These are phyloP conservation scores for Steinernema khuongi DNA, from an alignment of 1,140 invertebrate species.

Conservation along the genomic window DNA sequence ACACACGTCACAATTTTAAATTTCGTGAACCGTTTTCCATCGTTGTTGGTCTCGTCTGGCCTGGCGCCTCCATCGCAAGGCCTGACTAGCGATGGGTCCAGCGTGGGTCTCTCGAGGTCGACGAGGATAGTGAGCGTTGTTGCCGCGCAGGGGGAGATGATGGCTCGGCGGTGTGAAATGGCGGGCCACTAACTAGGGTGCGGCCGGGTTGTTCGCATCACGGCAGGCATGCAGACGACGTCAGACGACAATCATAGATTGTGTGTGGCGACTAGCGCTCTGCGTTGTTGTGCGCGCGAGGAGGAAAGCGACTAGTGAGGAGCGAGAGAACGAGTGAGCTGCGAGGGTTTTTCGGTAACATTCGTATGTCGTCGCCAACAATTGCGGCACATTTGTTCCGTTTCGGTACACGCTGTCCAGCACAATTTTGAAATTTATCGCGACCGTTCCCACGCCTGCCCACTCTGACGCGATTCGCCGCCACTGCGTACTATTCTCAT, in stretches of 20 bases:
- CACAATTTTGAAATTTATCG: neutral
- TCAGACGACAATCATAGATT: conserved; percentile 16
- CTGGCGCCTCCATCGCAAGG: neutral
- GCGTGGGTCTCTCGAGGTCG: neutral
- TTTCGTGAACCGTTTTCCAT: neutral
- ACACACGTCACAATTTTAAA: neutral
- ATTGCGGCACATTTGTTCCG: conserved; percentile 6
- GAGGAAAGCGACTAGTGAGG: neutral
- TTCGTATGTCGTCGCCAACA: conserved; percentile 16
- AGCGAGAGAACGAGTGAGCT: conserved; percentile 14
- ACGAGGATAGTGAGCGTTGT: neutral
- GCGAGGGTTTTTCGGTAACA: conserved; percentile 14
- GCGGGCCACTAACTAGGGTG: conserved; percentile 10
- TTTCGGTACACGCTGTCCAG: conserved; percentile 7
- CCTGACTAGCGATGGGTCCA: neutral
- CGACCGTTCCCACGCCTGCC: neutral
- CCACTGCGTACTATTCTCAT: neutral
- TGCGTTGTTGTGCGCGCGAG: conserved; percentile 12
- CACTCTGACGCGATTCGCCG: neutral
- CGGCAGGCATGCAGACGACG: conserved; percentile 5
- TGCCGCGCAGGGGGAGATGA: conserved; percentile 10
- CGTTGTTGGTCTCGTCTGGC: neutral
- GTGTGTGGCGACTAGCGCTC: conserved; percentile 16
- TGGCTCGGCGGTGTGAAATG: conserved; percentile 8
- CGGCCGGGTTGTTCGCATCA: neutral